Conservation (phyloP, 2,888 invertebrate species). For the Perithous albicinctus region DNA sequence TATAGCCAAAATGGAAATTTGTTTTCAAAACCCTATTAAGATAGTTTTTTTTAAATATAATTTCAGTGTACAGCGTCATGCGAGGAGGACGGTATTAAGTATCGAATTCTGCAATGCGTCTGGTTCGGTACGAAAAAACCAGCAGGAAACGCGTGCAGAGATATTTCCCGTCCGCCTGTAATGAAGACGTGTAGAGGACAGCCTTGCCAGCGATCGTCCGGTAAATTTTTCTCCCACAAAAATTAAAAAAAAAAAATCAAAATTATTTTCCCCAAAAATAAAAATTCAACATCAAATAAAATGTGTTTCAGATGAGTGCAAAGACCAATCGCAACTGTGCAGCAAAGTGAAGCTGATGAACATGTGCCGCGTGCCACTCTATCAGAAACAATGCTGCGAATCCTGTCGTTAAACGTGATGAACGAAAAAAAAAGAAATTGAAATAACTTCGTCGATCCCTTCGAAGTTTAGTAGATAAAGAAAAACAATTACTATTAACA, state of each 20-base stretch:
- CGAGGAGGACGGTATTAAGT: slow-evolving; percentile 93
- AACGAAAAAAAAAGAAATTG: slow-evolving; percentile 41
- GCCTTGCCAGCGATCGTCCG: slow-evolving; percentile 86
- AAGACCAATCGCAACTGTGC: slow-evolving; percentile 94
- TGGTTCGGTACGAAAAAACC: slow-evolving; percentile 94
- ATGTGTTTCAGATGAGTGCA: slow-evolving; percentile 88
- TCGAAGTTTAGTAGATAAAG: slow-evolving; percentile 56
- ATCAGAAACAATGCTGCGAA: slow-evolving; percentile 94
- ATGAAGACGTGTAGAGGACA: slow-evolving; percentile 91
- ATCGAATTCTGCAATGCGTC: slow-evolving; percentile 95
- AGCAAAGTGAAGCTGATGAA: slow-evolving; percentile 95
- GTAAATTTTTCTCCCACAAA: slow-evolving; percentile 71
- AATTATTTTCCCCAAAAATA: background rate
- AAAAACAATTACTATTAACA: slow-evolving; percentile 28
- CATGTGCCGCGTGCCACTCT: slow-evolving; percentile 93
- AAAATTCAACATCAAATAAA: background rate
- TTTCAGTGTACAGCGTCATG: slow-evolving; percentile 94
- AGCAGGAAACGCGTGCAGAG: slow-evolving; percentile 94
- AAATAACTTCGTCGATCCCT: slow-evolving; percentile 34
- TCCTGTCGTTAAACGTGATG: slow-evolving; percentile 87
- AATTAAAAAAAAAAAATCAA: background rate
- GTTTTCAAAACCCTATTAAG: slow-evolving; percentile 31
- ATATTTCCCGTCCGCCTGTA: slow-evolving; percentile 91
- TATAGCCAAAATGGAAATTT: too few relatives aligned
- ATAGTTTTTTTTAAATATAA: slow-evolving; percentile 36